These are phyloP conservation scores for Tyria jacobaeae DNA, from an alignment of 2,888 invertebrate species.

Conservation along the genomic window DNA sequence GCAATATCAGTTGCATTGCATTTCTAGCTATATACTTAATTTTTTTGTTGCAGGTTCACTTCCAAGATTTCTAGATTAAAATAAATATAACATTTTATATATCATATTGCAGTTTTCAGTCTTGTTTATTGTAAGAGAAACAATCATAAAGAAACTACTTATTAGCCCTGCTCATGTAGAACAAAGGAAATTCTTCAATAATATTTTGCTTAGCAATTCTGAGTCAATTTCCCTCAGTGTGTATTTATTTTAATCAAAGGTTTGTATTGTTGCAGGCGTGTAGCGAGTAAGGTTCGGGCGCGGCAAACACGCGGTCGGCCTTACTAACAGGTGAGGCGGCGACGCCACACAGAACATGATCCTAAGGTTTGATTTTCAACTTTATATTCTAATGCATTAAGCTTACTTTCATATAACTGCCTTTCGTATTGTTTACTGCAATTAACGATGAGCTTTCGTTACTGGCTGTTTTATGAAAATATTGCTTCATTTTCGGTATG, in stretches of 20 bases:
- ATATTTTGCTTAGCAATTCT: slow-evolving; percentile 13
- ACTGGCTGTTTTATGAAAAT: slow-evolving; percentile 56
- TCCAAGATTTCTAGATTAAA: neutral
- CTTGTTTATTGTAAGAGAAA: neutral
- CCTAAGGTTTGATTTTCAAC: slow-evolving; percentile 83
- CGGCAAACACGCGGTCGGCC: slow-evolving; percentile 81
- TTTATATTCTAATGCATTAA: slow-evolving; percentile 62
- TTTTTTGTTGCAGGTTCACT: neutral
- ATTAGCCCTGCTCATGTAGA: slow-evolving; percentile 10
- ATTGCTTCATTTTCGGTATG: slow-evolving; percentile 54
- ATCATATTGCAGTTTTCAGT: neutral
- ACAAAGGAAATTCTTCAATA: slow-evolving; percentile 19
- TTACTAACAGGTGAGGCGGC: slow-evolving; percentile 86
- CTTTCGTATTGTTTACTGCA: slow-evolving; percentile 43
- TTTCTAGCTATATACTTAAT: neutral
- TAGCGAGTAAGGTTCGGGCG: slow-evolving; percentile 80
- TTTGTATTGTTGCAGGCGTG: slow-evolving; percentile 72
- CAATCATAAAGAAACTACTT: slow-evolving; percentile 11
- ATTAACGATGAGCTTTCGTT: slow-evolving; percentile 60
- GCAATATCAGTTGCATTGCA: neutral
- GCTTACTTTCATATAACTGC: slow-evolving; percentile 32
- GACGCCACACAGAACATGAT: slow-evolving; percentile 84
- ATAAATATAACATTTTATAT: neutral
- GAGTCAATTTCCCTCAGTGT: slow-evolving; percentile 17
- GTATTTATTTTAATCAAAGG: slow-evolving; percentile 27